Conservation (phyloP, 2,888 invertebrate genomes). For the Rhynchonema sp. region DNA sequence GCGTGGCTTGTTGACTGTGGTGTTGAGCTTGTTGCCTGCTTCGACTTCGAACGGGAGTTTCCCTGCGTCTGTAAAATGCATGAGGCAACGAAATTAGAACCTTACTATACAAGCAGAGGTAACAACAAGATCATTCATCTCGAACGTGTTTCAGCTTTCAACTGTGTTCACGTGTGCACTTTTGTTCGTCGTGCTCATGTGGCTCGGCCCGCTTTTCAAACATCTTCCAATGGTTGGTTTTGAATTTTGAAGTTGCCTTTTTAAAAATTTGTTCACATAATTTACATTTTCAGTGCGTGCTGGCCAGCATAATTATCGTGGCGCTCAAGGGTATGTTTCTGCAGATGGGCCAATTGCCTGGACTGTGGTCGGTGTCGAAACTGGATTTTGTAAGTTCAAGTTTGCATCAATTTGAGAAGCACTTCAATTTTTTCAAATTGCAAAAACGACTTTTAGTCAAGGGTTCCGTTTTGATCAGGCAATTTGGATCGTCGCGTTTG, state of each 20-base stretch:
- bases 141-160: slow-evolving; percentile 39
- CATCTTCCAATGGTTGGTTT: slow-evolving; percentile 50
- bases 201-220: slow-evolving; percentile 68
- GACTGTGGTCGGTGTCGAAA: slow-evolving; percentile 53
- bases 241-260: background rate
- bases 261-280: background rate
- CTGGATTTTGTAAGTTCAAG: slow-evolving; percentile 44
- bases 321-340: slow-evolving; percentile 35
- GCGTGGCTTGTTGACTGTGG: no score
- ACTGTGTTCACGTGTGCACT: slow-evolving; percentile 55
- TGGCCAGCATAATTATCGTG: slow-evolving; percentile 31
- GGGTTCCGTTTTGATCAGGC: no score
- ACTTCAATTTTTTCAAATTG: no score
- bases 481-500: slow-evolving; percentile 60
- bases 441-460: no score
- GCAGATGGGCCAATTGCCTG: slow-evolving; percentile 48
- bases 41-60: no score
- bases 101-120: no score
- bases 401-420: no score
- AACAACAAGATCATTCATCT: no score
- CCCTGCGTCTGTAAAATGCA: no score
- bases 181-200: slow-evolving; percentile 54
- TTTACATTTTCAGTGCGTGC: slow-evolving; percentile 13
- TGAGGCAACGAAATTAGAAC: no score
- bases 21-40: no score